Evolutionary conservation across 2,888 invertebrate genomes (phyloP), one percentile per base, ranked within the genome.

Genomic region (Clanis bilineata): DNA sequence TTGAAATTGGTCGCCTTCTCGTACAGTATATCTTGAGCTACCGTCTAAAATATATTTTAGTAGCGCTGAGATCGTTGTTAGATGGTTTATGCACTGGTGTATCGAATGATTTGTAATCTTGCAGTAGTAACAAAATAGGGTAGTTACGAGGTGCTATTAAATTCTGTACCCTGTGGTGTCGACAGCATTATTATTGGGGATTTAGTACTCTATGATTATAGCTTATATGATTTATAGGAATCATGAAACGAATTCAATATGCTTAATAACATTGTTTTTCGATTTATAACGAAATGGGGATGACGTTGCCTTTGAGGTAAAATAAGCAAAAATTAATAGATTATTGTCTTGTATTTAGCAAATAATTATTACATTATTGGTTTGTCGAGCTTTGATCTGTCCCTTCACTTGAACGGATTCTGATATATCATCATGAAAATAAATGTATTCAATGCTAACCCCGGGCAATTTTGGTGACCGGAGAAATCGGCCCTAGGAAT

Each of bases 91-190:
- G 72, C 67, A 67, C 66, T 70, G 63, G 75, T 77, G 71, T 69
- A 63, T 64, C 59, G 72, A 76, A 77, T 85, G 85, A 87, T 88
- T 83, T 85, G 80, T 90, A 88, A 88, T 89, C 86, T 90, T 86
- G 77, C 77, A 82, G 83, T 84, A 83, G 78, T 81, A 80, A 76
- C 78, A 71, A 75, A 80, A 80, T 81, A 73, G 87, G 88, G 89
- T 84, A 78, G 83, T 83, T 85, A 86, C 85, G 85, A 85, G 76
- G 82, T 80, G 83, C 77, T 84, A 82, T 89, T 86, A 85, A 79
- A 77, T 81, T 73, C 71, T 72, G 68, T 73, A 70, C 80, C 72
- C 71, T 72, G 68, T 73, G 70, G 74, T 82, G 88, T 81, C 85
- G 89, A 90, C 89, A 88, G 88, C 81, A 75, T 74, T 77, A 75